Conservation (phyloP, 2,888 invertebrate genomes). For the Onchidella celtica region DNA sequence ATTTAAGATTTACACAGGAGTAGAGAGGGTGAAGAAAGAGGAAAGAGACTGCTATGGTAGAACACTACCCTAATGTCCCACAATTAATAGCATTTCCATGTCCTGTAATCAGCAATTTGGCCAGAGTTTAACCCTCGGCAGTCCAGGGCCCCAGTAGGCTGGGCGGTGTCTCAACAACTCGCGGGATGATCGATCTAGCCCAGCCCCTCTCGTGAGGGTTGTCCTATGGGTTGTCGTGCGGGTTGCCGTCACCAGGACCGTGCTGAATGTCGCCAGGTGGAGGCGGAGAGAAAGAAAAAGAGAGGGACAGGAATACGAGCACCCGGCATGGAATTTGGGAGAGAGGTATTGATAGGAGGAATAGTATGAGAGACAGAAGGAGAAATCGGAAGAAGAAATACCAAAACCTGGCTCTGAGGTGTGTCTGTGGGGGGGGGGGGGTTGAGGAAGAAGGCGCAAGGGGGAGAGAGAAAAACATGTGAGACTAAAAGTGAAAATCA, state of each 20-base stretch:
- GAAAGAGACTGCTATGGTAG: background rate
- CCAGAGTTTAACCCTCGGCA: background rate
- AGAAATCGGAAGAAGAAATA: too few relatives aligned
- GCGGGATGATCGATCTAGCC: background rate
- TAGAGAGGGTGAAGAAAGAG: background rate
- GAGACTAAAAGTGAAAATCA: too few relatives aligned
- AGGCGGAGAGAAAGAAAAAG: too few relatives aligned
- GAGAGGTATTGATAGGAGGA: background rate
- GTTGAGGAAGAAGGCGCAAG: background rate
- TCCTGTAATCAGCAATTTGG: background rate
- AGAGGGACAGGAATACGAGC: too few relatives aligned
- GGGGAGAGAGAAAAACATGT: too few relatives aligned
- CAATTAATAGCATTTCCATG: conserved; percentile 14
- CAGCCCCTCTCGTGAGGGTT: background rate
- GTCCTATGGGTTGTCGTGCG: too few relatives aligned
- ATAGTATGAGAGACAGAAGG: background rate
- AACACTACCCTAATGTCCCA: background rate
- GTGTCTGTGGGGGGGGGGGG: background rate
- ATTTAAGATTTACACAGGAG: too few relatives aligned
- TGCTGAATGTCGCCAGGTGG: too few relatives aligned
- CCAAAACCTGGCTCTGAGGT: background rate
- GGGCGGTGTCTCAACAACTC: background rate
- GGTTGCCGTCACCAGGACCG: too few relatives aligned
- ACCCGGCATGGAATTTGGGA: background rate
- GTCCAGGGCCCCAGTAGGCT: background rate